Percentiles rank a stretch among this genome's conserved stretches.
These are phyloP conservation scores for Anoncus sp. DNA, from an alignment of 2,888 invertebrate genomes.

Conservation along the genomic window DNA sequence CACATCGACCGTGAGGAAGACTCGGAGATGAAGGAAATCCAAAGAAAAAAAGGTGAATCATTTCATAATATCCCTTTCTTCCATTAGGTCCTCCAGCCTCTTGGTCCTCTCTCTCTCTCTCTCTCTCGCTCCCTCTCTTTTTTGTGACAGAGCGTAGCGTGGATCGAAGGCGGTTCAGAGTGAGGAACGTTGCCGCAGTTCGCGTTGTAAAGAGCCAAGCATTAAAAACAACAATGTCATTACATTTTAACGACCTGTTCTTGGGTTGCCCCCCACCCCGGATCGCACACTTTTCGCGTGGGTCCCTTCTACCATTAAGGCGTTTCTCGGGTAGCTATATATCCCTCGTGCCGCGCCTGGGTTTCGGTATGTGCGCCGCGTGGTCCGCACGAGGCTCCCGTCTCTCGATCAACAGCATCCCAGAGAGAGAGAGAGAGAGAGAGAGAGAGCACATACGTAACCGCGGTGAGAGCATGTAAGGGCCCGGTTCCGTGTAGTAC, in stretches of 20 bases:
- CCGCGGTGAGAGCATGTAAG: slow-evolving; percentile 80
- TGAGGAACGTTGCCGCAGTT: slow-evolving; percentile 75
- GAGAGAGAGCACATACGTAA: slow-evolving; percentile 70
- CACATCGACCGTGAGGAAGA: neutral
- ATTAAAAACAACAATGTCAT: slow-evolving; percentile 81
- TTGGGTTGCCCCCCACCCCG: slow-evolving; percentile 61
- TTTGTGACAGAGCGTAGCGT: slow-evolving; percentile 71
- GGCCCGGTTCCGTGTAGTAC: slow-evolving; percentile 62
- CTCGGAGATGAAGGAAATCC: neutral
- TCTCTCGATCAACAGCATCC: slow-evolving; percentile 2
- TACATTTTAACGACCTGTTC: slow-evolving; percentile 81
- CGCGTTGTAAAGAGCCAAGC: slow-evolving; percentile 82
- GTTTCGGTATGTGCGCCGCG: slow-evolving; percentile 71
- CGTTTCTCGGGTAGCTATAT: slow-evolving; percentile 66
- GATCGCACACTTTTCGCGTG: slow-evolving; percentile 68
- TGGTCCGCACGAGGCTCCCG: slow-evolving; percentile 59
- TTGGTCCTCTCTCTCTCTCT: neutral
- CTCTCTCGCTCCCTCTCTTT: slow-evolving; percentile 27
- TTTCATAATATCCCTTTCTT: neutral
- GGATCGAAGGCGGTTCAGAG: slow-evolving; percentile 67
- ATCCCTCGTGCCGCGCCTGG: slow-evolving; percentile 60
- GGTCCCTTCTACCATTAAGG: slow-evolving; percentile 63
- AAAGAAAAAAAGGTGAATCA: neutral
- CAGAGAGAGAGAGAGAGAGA: neutral
- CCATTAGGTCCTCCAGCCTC: neutral